Evolutionary conservation across 1,140 invertebrate species (phyloP).

Genomic region (Eumaeus atala): DNA sequence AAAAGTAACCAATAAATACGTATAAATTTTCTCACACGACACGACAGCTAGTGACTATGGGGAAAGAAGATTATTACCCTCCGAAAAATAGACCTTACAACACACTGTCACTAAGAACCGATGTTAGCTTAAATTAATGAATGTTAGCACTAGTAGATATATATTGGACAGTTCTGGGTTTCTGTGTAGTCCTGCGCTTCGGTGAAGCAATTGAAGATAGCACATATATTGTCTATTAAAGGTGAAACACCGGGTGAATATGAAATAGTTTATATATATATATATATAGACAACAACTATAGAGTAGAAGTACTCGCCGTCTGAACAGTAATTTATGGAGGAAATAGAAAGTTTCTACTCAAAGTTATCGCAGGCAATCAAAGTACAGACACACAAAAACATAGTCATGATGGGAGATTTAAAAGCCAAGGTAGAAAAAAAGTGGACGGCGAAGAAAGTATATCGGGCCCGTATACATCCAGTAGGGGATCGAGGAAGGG

Average conservation of each 20-base stretch:
- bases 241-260: conserved; percentile 9
- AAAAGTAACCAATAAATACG: too few species aligned
- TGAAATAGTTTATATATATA: conserved; percentile 11
- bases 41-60: conserved; percentile 17
- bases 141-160: conserved; percentile 6
- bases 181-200: conserved; percentile 18
- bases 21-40: conserved; percentile 14
- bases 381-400: conserved; percentile 18
- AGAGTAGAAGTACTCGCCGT: conserved; percentile 16
- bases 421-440: conserved; percentile 16
- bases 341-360: conserved; percentile 18
- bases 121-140: conserved; percentile 13
- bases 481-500: conserved; percentile 21
- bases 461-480: conserved; percentile 20
- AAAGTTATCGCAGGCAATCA: conserved; percentile 3
- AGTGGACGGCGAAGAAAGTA: conserved; percentile 15
- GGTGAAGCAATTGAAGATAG: conserved; percentile 18
- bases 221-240: conserved; percentile 9
- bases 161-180: conserved; percentile 11
- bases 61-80: conserved; percentile 17
- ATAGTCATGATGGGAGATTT: conserved; percentile 23
- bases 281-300: conserved; percentile 15
- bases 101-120: conserved; percentile 15
- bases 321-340: conserved; percentile 9
- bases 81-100: conserved; percentile 14